Base-by-base conservation (phyloP, 2,888 invertebrate species). In the Tineola bisselliella region DNA sequence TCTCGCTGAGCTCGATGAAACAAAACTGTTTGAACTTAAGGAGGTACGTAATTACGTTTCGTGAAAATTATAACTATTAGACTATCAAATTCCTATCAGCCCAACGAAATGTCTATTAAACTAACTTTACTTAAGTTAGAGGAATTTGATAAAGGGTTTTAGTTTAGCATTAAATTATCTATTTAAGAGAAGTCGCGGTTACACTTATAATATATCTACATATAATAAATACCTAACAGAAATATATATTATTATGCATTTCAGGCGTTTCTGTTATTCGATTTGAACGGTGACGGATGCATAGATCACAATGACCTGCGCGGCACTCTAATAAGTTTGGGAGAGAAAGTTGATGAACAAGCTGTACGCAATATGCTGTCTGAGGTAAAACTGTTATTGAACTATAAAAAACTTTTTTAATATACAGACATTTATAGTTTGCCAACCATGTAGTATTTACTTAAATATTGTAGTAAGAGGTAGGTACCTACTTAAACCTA, bases 261-360 rank as follows among this genome's bases (percentile, higher is more conserved):
- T 59, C 70, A 91, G 91, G 90, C 89, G 1, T 92, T 92, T 69
- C 77, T 89, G 52, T 79, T 92, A 4, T 90, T 91, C 64, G 91
- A 92, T 66, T 75, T 91, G 70, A 88, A 92, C 65, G 88, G 89
- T 19, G 91, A 91, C 68, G 92, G 92, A 0, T 84, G 89, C 67
- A 90, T 92, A 64, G 90, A 90, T 67, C 88, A 88, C 67, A 88
- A 87, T 62, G 92, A 92, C 71, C 79, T 92, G 62, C 87, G 90
- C 11, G 89, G 88, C 30, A 91, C 91, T 0, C 84, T 90, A 52
- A 81, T 88, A 61, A 90, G 90, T 33, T 77, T 91, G 61, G 91
- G 91, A 1, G 88, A 88, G 64, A 79, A 72, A 19, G 81, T 89
- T 0, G 81, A 89, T 12, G 90, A 91, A 25, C 86, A 89, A 61